A percentile compares a stretch with the other conserved stretches of the same genome.
phyloP scores from a whole-genome alignment of 2,113 vertebrate species.

The Apeltes quadracus region DNA sequence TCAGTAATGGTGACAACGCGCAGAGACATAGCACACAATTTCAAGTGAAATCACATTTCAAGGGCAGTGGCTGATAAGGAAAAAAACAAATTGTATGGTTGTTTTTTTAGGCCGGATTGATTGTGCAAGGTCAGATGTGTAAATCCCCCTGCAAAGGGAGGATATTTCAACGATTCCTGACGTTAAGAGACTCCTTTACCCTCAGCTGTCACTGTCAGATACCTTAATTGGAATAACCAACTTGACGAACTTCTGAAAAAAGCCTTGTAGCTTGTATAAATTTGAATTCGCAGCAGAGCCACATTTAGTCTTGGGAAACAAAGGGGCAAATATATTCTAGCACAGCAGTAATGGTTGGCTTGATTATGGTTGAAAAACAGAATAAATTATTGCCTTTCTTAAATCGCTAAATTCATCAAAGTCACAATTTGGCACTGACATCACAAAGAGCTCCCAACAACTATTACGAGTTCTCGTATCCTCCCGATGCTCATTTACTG shows the following conservation, averaged over 20 bases:
- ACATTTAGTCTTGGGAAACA: not conserved
- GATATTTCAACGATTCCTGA: too few species aligned
- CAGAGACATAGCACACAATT: constrained; percentile 45
- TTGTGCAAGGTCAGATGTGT: constrained; percentile 21
- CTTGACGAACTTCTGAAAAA: not conserved
- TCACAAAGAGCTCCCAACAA: not conserved
- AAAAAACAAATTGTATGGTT: constrained; percentile 30
- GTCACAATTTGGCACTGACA: not conserved
- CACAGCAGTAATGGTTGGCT: not conserved
- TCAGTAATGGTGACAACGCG: constrained; percentile 32
- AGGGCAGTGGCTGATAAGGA: constrained; percentile 63
- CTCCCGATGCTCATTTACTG: not conserved
- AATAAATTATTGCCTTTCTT: not conserved
- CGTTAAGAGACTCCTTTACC: too few species aligned
- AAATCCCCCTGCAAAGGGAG: constrained; percentile 8
- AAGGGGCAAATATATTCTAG: not conserved
- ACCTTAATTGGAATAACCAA: too few species aligned
- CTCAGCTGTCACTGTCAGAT: too few species aligned
- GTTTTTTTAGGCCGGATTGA: constrained; percentile 39
- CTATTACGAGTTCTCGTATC: not conserved
- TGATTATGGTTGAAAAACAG: not conserved
- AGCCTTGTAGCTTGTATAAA: not conserved
- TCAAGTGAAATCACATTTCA: constrained; percentile 56
- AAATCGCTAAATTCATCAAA: not conserved
- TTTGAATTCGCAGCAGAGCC: not conserved